Conservation (phyloP, 2,113 vertebrate species). For the Chitala chitala region DNA sequence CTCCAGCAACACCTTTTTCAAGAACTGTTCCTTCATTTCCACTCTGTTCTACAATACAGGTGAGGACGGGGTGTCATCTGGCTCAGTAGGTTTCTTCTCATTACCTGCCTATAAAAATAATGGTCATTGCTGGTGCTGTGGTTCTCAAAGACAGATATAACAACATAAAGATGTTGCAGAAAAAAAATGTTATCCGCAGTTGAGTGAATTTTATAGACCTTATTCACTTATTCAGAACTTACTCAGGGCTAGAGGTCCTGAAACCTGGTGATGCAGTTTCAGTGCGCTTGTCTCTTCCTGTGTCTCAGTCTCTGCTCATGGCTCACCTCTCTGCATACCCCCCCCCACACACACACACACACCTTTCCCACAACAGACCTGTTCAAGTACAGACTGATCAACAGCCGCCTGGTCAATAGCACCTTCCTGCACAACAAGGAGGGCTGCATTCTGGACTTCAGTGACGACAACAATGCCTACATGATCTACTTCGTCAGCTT, state of each 20-base stretch:
- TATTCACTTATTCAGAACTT: too few species aligned
- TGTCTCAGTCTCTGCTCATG: neutral
- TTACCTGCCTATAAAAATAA: neutral
- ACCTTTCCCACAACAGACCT: constrained; percentile 75
- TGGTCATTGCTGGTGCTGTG: too few species aligned
- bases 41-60: constrained; percentile 96
- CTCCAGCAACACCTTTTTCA: constrained; percentile 97
- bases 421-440: constrained; percentile 97
- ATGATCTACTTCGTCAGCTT: constrained; percentile 99
- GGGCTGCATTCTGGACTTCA: constrained; percentile 88
- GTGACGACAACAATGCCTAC: constrained; percentile 92
- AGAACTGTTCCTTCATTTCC: constrained; percentile 92
- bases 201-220: too few species aligned
- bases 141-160: too few species aligned
- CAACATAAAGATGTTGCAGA: too few species aligned
- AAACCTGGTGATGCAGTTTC: neutral
- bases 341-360: too few species aligned
- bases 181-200: too few species aligned
- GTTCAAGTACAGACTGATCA: constrained; percentile 88
- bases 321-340: neutral
- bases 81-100: neutral
- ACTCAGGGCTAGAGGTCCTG: neutral
- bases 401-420: constrained; percentile 85
- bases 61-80: constrained; percentile 40
- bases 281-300: neutral